Evolutionary conservation across 2,888 invertebrate genomes (phyloP).

Genomic region (Deilephila elpenor): DNA sequence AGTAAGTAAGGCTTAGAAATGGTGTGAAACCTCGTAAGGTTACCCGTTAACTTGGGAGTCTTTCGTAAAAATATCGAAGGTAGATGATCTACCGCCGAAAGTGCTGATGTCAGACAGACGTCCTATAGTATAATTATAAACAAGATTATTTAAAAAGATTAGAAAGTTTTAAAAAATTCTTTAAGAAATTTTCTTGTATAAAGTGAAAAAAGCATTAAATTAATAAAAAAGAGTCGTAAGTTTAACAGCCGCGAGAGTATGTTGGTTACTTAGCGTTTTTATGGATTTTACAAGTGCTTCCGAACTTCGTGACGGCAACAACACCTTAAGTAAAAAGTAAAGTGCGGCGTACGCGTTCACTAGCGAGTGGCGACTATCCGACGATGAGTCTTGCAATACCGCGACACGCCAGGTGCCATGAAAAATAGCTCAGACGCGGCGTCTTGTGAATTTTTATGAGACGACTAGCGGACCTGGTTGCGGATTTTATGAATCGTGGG

Average conservation of each 20-base stretch:
- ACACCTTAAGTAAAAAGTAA: slow-evolving; percentile 7
- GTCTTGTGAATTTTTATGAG: slow-evolving; percentile 31
- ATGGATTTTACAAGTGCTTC: not conserved
- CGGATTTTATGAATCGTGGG: slow-evolving; percentile 28
- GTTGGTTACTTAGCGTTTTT: not conserved
- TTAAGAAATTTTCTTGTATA: not conserved
- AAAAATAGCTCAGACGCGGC: slow-evolving; percentile 26
- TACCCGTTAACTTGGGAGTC: too few relatives aligned
- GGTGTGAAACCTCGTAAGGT: too few relatives aligned
- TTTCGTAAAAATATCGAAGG: too few relatives aligned
- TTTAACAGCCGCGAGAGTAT: not conserved
- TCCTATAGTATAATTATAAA: too few relatives aligned
- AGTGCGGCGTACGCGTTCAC: not conserved
- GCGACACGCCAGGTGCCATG: slow-evolving; percentile 26
- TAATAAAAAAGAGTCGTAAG: not conserved
- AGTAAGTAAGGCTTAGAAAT: too few relatives aligned
- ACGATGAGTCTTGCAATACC: not conserved
- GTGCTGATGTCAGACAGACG: too few relatives aligned
- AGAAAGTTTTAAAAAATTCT: not conserved
- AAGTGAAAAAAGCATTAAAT: not conserved
- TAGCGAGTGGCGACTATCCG: not conserved
- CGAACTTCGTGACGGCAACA: not conserved
- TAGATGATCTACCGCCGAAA: too few relatives aligned
- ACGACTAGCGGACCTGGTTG: slow-evolving; percentile 23
- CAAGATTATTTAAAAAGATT: too few relatives aligned